phyloP scores from a whole-genome alignment of 2,888 invertebrate species.

The Lapara coniferarum region DNA sequence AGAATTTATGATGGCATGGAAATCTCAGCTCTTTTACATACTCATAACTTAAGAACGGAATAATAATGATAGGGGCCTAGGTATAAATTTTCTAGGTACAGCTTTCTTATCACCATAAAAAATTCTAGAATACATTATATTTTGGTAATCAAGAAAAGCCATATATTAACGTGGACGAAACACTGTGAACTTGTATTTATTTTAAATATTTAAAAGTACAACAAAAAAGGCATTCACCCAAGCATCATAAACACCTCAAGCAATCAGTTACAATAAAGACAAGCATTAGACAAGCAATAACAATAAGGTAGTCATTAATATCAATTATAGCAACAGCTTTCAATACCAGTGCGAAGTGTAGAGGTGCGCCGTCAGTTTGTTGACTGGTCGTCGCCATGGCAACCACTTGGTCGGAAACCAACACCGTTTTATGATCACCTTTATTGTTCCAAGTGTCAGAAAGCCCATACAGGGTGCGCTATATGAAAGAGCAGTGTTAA shows the following conservation, averaged over 20 bases:
- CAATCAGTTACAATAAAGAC: neutral
- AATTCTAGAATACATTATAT: too few relatives aligned
- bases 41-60: neutral
- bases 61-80: neutral
- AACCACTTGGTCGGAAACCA: slow-evolving; percentile 49
- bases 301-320: neutral
- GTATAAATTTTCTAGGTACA: too few relatives aligned
- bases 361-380: slow-evolving; percentile 43
- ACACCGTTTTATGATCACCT: slow-evolving; percentile 49
- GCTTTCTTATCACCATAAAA: too few relatives aligned
- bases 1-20: neutral
- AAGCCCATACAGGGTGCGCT: slow-evolving; percentile 42
- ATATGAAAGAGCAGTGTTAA: slow-evolving; percentile 32
- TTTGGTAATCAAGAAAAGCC: too few relatives aligned
- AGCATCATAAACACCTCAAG: neutral
- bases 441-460: slow-evolving; percentile 53
- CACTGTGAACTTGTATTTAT: too few relatives aligned
- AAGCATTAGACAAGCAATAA: neutral
- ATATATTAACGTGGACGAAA: too few relatives aligned
- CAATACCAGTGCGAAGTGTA: slow-evolving; percentile 16
- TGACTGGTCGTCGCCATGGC: slow-evolving; percentile 50
- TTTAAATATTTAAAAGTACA: too few relatives aligned
- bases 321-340: slow-evolving; percentile 11
- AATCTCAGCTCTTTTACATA: neutral
- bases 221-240: too few relatives aligned